Conservation (phyloP, 2,888 invertebrate species). For the Punctoribates punctum region DNA sequence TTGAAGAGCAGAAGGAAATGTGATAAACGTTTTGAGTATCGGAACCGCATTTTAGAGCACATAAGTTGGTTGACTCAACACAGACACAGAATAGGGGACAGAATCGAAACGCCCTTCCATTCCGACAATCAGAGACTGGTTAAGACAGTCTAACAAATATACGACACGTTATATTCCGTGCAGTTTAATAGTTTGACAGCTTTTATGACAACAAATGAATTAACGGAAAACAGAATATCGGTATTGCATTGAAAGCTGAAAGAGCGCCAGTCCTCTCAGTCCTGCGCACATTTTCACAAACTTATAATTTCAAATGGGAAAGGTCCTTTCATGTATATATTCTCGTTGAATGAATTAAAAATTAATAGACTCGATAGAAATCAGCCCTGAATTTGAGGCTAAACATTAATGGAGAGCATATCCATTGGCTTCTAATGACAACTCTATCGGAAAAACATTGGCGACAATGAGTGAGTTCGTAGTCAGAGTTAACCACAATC, state of each 20-base stretch:
- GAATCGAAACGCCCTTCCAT: neutral
- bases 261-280: neutral
- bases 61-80: too few species aligned
- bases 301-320: neutral
- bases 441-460: neutral
- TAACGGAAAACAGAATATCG: neutral
- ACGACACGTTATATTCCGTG: neutral
- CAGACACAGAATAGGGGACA: too few species aligned
- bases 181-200: constrained; percentile 5
- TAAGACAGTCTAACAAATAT: neutral
- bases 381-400: neutral
- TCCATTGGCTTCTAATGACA: neutral
- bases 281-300: neutral
- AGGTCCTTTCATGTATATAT: neutral
- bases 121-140: neutral
- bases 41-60: too few species aligned
- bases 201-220: neutral
- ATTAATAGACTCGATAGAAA: neutral
- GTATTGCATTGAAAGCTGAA: neutral
- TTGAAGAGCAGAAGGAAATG: too few species aligned
- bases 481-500: neutral
- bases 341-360: neutral
- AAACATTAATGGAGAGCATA: neutral
- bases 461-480: neutral
- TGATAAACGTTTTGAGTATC: too few species aligned